phyloP scores from a whole-genome alignment of 2,797 vertebrate genomes.

The Chloroceryle inda region DNA sequence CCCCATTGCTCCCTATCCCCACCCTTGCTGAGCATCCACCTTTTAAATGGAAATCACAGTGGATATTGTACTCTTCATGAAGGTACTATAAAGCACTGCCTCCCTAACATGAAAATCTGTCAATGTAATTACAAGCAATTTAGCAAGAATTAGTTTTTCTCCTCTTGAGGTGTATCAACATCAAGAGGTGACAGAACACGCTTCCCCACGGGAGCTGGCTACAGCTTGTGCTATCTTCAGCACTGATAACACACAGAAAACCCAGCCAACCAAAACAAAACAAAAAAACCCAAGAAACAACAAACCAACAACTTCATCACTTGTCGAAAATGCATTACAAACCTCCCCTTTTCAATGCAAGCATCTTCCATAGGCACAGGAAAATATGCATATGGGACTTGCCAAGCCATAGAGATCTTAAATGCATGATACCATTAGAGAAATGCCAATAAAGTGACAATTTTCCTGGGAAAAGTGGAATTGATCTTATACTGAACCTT shows the following conservation, averaged over 20 bases:
- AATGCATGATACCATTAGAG: neutral
- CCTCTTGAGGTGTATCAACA: too few species aligned
- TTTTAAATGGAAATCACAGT: fast-evolving
- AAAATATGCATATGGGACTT: neutral
- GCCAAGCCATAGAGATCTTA: neutral
- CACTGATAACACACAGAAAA: neutral
- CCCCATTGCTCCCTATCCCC: neutral
- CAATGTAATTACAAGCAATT: neutral
- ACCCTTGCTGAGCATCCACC: fast-evolving
- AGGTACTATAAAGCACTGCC: neutral
- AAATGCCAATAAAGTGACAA: neutral
- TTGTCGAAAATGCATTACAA: neutral
- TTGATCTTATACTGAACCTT: neutral
- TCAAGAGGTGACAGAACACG: neutral
- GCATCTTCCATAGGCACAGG: neutral
- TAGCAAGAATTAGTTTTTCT: neutral
- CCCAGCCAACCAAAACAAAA: too few species aligned
- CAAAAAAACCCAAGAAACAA: too few species aligned
- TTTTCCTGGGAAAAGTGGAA: neutral
- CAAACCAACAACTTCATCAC: neutral
- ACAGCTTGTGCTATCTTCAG: neutral
- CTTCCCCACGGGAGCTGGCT: neutral
- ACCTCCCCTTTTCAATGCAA: neutral
- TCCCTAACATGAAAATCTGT: neutral
- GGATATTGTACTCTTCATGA: neutral